Conservation (phyloP, 2,797 vertebrate species). For the Hydrocynus forskahlii region DNA sequence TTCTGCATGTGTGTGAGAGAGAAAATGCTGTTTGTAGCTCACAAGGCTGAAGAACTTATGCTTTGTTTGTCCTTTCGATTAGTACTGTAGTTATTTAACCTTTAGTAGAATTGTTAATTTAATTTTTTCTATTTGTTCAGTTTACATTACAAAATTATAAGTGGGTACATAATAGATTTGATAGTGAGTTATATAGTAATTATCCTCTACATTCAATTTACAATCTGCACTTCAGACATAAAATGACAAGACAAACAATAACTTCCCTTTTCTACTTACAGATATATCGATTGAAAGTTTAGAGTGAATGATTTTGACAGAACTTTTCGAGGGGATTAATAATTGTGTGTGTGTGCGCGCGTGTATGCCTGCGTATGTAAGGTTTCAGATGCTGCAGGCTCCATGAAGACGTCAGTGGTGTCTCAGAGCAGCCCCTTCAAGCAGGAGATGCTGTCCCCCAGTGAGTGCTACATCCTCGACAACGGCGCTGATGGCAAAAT, state of each 20-base stretch:
- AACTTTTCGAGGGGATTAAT: no score
- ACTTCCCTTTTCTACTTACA: no score
- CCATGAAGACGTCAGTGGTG: constrained; percentile 67
- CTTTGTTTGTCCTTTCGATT: constrained; percentile 4
- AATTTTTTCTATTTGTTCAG: no score
- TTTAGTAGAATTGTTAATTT: background rate
- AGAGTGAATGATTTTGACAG: background rate
- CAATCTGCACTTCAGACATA: no score
- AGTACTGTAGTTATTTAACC: background rate
- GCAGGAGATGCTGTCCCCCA: constrained; percentile 67
- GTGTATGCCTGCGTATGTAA: constrained; percentile 42
- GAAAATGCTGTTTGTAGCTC: background rate
- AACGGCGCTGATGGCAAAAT: constrained; percentile 67
- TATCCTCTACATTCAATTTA: no score
- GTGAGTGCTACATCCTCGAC: constrained; percentile 80
- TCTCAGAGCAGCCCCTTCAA: constrained; percentile 72
- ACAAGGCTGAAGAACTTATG: background rate
- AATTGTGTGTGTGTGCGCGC: background rate
- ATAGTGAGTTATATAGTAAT: no score
- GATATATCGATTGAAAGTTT: no score
- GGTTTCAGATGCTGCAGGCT: constrained; percentile 76
- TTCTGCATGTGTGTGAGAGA: background rate
- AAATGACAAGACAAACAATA: no score
- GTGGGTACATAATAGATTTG: no score
- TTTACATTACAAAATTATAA: no score